phyloP scores from a whole-genome alignment of 2,113 vertebrate genomes.

The Sebastes schlegelii region DNA sequence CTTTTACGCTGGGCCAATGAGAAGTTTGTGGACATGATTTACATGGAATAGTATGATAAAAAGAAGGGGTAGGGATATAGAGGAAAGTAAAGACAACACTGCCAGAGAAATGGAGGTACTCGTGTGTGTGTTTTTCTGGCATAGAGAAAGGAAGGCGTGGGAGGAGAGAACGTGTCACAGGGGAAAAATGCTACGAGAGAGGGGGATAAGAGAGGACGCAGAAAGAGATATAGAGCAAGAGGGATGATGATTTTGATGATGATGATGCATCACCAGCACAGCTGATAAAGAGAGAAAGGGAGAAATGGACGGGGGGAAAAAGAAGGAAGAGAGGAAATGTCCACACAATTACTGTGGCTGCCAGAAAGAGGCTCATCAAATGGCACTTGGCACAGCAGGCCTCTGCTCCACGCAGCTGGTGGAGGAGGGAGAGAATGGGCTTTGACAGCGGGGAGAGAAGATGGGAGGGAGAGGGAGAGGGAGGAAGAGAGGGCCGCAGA shows the following conservation, averaged over 20 bases:
- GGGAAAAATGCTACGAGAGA: conserved; percentile 4
- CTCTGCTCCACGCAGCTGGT: conserved; percentile 72
- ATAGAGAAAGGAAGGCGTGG: conserved; percentile 13
- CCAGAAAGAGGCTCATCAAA: conserved; percentile 78
- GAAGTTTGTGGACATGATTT: neutral
- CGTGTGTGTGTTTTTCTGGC: conserved; percentile 7
- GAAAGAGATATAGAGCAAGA: conserved; percentile 11
- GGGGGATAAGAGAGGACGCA: neutral
- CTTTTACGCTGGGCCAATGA: conserved; percentile 19
- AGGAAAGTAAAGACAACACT: neutral
- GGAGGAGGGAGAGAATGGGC: conserved; percentile 69
- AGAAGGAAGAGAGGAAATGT: conserved; percentile 60
- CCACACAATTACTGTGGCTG: conserved; percentile 71
- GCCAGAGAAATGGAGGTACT: conserved; percentile 6
- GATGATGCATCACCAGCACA: conserved; percentile 42
- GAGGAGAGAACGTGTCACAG: conserved; percentile 21
- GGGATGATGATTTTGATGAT: conserved; percentile 26
- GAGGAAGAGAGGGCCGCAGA: conserved; percentile 22
- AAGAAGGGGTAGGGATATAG: too few species aligned
- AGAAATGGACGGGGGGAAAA: conserved; percentile 24
- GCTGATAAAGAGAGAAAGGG: conserved; percentile 50
- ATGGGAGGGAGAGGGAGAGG: conserved; percentile 9
- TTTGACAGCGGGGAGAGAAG: conserved; percentile 66
- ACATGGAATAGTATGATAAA: neutral
- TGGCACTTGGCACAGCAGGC: conserved; percentile 75